phyloP scores from a whole-genome alignment of 2,113 vertebrate species.

The Rhea americana region DNA sequence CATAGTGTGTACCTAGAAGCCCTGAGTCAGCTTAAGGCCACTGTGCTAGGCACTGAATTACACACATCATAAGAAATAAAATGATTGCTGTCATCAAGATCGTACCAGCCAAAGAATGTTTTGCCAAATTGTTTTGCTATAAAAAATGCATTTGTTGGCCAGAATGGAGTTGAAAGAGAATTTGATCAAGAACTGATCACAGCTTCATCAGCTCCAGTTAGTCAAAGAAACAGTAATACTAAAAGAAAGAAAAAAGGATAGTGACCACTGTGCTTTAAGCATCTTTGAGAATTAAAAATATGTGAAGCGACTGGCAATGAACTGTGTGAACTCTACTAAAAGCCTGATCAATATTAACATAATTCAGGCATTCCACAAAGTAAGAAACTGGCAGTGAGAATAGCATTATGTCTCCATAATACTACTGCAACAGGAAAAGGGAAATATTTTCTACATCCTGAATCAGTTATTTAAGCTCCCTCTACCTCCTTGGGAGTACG shows the following conservation, averaged over 20 bases:
- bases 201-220: constrained; percentile 23
- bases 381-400: constrained; percentile 30
- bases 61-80: constrained; percentile 35
- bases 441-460: constrained; percentile 67
- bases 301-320: not conserved
- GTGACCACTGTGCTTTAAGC: not conserved
- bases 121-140: constrained; percentile 26
- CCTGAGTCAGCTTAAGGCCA: constrained; percentile 14
- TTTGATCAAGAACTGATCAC: not conserved
- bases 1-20: not conserved
- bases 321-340: constrained; percentile 15
- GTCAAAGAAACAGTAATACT: not conserved
- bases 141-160: constrained; percentile 8
- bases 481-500: constrained; percentile 59
- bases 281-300: constrained; percentile 10
- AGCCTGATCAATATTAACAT: constrained; percentile 31
- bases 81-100: constrained; percentile 19
- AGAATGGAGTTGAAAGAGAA: not conserved
- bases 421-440: constrained; percentile 48
- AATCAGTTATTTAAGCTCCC: constrained; percentile 57
- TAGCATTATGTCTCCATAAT: constrained; percentile 25
- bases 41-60: not conserved
- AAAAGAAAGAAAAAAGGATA: not conserved
- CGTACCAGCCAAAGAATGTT: not conserved
- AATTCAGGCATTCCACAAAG: not conserved